Base-by-base conservation (phyloP, 1,140 invertebrate genomes). In the Ips typographus region DNA sequence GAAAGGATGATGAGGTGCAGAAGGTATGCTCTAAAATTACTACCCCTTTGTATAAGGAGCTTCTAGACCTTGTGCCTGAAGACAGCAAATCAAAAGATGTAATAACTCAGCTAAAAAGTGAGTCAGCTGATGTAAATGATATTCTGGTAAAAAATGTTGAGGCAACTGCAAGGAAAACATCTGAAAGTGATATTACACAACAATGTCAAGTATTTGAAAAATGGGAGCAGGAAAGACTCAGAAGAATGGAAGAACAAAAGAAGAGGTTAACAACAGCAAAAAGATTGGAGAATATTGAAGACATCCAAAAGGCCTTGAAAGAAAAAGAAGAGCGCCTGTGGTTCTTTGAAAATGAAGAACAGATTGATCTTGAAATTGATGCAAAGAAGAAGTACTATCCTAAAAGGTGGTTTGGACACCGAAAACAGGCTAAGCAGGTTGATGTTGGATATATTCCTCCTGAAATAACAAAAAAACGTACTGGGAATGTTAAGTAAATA, bases 261-360 rank as follows among this genome's bases (percentile, higher is more conserved):
- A 71, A 82, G 70, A 80, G 85, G 74, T 61, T 88, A 2, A 80
- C 87, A 49, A 84, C 77, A 73, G 78, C 81, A 55, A 76, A 83
- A 73, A 83, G 86, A 61, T 78, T 88, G 38, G 74, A 84, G 60
- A 80, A 84, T 58, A 84, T 94, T 57, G 77, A 87, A 71, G 75
- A 83, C 43, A 85, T 88, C 36, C 85, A 90, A 74, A 80, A 84
- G 56, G 78, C 85, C 3, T 75, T 93, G 43, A 56, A 83, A 51
- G 72, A 82, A n/a, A 83, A 83, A 75, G 90, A 92, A 76, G 84
- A 86, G 73, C 83, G 87, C 65, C 80, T 93, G 41, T 92, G 90
- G 82, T 93, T 90, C 83, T 92, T 93, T 81, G 89, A 92, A 57
- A 78, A 78, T 68, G 85, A 91, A 77, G 87, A 91, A 55, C 76